A percentile compares a stretch with the other conserved stretches of the same genome.
phyloP scores from a whole-genome alignment of 1,140 invertebrate genomes.

The Cydia strobilella region DNA sequence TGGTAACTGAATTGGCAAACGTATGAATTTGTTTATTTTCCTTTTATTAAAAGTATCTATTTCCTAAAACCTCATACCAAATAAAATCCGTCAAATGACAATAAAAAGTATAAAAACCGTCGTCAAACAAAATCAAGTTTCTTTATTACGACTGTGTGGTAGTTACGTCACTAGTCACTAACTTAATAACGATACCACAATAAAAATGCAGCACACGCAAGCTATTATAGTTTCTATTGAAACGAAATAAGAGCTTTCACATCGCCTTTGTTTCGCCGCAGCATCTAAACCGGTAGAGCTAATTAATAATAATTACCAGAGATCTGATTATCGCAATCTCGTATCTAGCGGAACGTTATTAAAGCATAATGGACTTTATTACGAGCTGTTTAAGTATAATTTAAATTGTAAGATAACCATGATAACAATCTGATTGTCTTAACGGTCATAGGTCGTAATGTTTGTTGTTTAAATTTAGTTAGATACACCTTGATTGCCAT shows the following conservation, averaged over 20 bases:
- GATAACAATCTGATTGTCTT: not conserved
- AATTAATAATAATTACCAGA: slow-evolving; percentile 5
- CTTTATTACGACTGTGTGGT: not conserved
- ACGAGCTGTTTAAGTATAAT: not conserved
- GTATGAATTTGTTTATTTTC: too few relatives aligned
- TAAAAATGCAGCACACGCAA: not conserved
- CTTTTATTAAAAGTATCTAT: not conserved
- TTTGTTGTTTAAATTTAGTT: not conserved
- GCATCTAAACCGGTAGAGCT: not conserved
- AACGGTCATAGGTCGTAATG: not conserved
- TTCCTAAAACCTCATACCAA: not conserved
- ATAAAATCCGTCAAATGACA: not conserved
- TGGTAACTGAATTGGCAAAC: too few relatives aligned
- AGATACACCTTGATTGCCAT: not conserved
- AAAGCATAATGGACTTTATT: not conserved
- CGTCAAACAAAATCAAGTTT: not conserved
- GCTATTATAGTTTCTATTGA: not conserved
- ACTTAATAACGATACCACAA: not conserved
- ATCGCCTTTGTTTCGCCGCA: not conserved
- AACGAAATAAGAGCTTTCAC: not conserved
- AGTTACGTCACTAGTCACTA: slow-evolving; percentile 13
- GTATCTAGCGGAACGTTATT: not conserved
- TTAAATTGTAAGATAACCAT: too few relatives aligned
- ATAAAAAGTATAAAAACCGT: not conserved
- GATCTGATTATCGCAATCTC: not conserved